Evolutionary conservation across 1,140 invertebrate genomes (phyloP), one percentile per base, ranked within the genome.

Genomic region (Lordiphosa collinella): DNA sequence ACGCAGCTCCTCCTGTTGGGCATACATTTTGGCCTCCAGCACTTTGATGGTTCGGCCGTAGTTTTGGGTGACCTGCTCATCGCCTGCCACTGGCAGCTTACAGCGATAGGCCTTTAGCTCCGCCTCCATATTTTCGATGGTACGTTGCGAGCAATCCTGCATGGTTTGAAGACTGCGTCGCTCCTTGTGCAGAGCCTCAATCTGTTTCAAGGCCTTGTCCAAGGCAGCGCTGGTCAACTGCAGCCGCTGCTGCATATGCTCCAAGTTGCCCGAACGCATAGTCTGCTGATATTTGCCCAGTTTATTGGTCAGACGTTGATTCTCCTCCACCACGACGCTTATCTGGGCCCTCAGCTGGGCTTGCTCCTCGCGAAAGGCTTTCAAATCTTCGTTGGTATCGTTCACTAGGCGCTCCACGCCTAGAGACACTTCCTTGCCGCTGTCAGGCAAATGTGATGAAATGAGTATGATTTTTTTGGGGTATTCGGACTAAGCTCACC

Each of bases 71-170:
- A 22, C 86, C 52, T 66, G 16, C 0, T 76, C 50, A 4, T 48
- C 53, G 3, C 43, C 50, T 0, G 48, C 34, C 9, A 55, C 46
- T 4, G 56, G 46, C 11, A 86, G 4, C 32, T 80, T 74, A n/a
- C 52, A 47, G 1, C 84, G 71, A 61, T 75, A 88, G 29, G 25
- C 66, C 13, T 65, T 47, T 1, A 88, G 57, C 54, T 88, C 86
- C 12, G 44, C 13, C 47, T 88, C 82, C 59, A 88, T 54, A 43
- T 69, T 71, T 1, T 63, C 50, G 32, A 88, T 88, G 3, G 75
- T 86, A 9, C 38, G 37, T 10, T 74, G 48, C 4, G 72, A 78
- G 36, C 34, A 78, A 9, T 71, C 57, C 16, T 76, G 69, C 7
- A 85, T 53, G 2, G 25, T 7, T 0, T 46, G 37, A 3, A 80